Base-by-base conservation (phyloP, 1,140 invertebrate genomes). In the Diuraphis noxia region DNA sequence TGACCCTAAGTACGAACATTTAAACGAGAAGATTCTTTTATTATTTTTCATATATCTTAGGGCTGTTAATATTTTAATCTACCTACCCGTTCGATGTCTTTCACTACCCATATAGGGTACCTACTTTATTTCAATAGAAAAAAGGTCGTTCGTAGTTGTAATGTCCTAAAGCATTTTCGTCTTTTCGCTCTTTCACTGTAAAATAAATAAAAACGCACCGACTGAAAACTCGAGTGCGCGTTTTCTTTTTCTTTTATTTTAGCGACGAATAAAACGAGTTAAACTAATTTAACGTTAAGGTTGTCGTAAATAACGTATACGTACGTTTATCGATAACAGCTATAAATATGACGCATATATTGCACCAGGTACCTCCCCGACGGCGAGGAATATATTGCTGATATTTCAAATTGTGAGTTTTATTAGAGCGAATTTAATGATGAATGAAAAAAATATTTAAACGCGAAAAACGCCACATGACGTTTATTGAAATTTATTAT, bases 401-500 rank as follows among this genome's bases (percentile, higher is more conserved):
- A 86, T 43, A 43, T 46, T 36, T 49, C 4, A 52, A 49, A 87
- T 52, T 36, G 49, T 10, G 8, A 34, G 43, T 7, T 52, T 46
- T 36, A 52, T 49, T n/a, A 13, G 34, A 13, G 10, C 49, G 46
- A 40, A 56, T 88, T 56, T 88, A 63, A 88, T 88, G 49, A 88
- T 63, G 86, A 88, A 88, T 88, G 86, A 88, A 88, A 38, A 49
- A 63, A 88, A 88, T 56, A 52, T 52, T 63, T 63, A n/a, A n/a
- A 88, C 9, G 36, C 23, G 36, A 40, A 88, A 88, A 88, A 40
- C n/a, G 5, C 23, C 49, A 17, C 25, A 25, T 88, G 86, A 88
- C 86, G 52, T 88, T 88, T 88, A 63, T 63, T 88, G 38, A 88
- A 88, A 88, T 63, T 56, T 88, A 88, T 88, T n/a, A 25, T 88